Percentiles rank a stretch among this genome's conserved stretches.
These are phyloP conservation scores for Micronisus gabar DNA, from an alignment of 2,113 vertebrate species.

Conservation along the genomic window DNA sequence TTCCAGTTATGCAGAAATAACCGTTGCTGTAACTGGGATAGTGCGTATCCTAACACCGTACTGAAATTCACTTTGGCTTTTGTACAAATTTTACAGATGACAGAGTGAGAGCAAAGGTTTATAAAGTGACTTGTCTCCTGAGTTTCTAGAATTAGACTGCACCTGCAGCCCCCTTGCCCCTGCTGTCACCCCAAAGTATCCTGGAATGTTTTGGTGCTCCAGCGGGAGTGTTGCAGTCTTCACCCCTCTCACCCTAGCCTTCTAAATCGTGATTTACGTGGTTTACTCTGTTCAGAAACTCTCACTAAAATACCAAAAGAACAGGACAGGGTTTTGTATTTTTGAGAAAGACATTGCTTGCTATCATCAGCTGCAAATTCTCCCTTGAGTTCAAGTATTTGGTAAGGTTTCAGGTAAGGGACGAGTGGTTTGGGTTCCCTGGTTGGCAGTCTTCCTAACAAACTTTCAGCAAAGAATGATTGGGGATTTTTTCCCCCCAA, in stretches of 20 bases:
- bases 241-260: background rate
- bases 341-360: background rate
- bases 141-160: background rate
- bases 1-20: background rate
- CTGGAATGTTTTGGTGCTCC: background rate
- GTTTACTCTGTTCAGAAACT: background rate
- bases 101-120: background rate
- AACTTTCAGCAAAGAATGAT: background rate
- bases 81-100: background rate
- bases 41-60: background rate
- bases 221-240: background rate
- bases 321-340: background rate
- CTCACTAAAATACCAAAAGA: rapidly evolving
- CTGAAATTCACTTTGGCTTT: background rate
- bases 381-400: background rate
- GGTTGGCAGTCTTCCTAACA: background rate
- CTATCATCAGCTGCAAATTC: background rate
- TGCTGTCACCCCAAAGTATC: background rate
- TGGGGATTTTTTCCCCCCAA: background rate
- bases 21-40: background rate
- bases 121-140: background rate
- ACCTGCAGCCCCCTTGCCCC: constrained; percentile 13
- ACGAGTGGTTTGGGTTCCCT: background rate
- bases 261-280: background rate
- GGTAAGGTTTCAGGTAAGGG: background rate